Conservation (phyloP, 2,113 vertebrate genomes). For the Nesoenas mayeri region DNA sequence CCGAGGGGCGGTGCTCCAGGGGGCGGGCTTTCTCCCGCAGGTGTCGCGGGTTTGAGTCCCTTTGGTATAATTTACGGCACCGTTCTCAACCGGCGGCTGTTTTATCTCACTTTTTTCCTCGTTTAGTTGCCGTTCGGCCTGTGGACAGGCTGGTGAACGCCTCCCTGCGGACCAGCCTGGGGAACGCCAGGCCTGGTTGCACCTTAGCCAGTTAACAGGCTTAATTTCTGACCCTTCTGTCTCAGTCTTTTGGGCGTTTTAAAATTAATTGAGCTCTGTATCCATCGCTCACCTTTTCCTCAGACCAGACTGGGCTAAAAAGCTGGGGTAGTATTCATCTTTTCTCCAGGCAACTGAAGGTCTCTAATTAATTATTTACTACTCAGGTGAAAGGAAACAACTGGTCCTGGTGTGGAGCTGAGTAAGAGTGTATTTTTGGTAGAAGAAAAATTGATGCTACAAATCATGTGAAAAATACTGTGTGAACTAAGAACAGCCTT, state of each 20-base stretch:
- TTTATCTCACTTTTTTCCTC: rapidly evolving
- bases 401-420: no score
- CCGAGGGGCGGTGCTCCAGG: rapidly evolving
- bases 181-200: no score
- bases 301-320: rapidly evolving
- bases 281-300: rapidly evolving
- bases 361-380: not conserved
- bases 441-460: not conserved
- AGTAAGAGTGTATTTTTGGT: rapidly evolving
- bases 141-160: rapidly evolving
- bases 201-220: rapidly evolving
- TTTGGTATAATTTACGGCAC: rapidly evolving
- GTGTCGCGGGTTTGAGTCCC: rapidly evolving
- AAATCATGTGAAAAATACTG: not conserved
- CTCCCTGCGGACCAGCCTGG: no score
- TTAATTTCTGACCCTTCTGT: rapidly evolving
- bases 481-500: not conserved
- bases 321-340: not conserved
- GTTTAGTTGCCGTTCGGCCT: rapidly evolving
- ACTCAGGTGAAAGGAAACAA: not conserved
- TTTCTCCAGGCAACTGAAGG: not conserved
- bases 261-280: rapidly evolving
- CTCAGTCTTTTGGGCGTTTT: rapidly evolving
- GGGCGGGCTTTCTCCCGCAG: rapidly evolving
- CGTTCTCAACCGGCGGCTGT: rapidly evolving